Percentiles rank a stretch among this genome's conserved stretches.
phyloP scores from a whole-genome alignment of 1,140 invertebrate species.

The Brachionus paranguensis region DNA sequence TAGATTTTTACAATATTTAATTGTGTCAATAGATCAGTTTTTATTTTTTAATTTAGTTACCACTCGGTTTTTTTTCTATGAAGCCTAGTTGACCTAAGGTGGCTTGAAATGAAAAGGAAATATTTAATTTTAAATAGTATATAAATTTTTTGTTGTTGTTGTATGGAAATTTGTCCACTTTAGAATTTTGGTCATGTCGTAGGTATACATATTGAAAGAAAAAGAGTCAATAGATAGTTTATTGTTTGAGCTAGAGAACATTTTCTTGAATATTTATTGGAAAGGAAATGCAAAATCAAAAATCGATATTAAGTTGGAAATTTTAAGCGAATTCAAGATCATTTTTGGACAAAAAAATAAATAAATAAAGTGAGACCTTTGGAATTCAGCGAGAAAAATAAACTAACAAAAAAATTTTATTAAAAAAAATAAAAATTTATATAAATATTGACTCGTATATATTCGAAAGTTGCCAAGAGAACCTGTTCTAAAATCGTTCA shows the following conservation, averaged over 20 bases:
- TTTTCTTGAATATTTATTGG: background rate
- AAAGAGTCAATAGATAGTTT: background rate
- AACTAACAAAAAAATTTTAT: background rate
- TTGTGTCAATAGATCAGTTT: constrained; percentile 27
- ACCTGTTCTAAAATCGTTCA: constrained; percentile 7
- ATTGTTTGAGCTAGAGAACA: background rate
- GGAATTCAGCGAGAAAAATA: constrained; percentile 15
- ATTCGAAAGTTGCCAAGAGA: constrained; percentile 4
- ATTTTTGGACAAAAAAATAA: background rate
- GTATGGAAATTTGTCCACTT: background rate
- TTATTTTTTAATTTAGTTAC: background rate
- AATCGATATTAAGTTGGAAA: background rate
- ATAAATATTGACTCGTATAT: background rate
- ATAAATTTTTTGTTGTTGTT: background rate
- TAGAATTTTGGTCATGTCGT: background rate
- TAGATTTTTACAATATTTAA: constrained; percentile 6
- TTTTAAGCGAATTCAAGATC: constrained; percentile 18
- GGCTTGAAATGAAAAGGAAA: background rate
- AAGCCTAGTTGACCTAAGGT: background rate
- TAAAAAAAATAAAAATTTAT: background rate
- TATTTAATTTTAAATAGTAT: background rate
- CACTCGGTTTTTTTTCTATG: background rate
- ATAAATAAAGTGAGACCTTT: constrained; percentile 3
- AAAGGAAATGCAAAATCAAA: background rate
- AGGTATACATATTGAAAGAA: background rate